Percentiles rank a stretch among this genome's conserved stretches.
Evolutionary conservation across 2,888 invertebrate species (phyloP).

Genomic region (Drosophila neotestacea): DNA sequence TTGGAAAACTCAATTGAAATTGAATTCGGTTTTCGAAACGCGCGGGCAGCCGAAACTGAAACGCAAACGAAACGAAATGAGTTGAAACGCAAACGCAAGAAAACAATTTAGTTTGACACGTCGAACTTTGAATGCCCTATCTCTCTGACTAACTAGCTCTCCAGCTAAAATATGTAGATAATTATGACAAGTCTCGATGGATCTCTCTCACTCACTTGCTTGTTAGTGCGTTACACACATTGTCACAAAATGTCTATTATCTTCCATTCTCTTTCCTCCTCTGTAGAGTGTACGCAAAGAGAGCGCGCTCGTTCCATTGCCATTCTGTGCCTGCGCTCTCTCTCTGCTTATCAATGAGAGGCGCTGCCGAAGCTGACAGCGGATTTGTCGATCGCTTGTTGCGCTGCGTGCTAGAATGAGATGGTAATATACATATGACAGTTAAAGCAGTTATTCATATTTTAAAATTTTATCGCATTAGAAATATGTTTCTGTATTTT

Average conservation of each 20-base stretch:
- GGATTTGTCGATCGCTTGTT: conserved; percentile 50
- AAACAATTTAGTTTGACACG: conserved; percentile 24
- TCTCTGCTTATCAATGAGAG: conserved; percentile 62
- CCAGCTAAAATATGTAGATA: conserved; percentile 2
- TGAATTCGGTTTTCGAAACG: conserved; percentile 58
- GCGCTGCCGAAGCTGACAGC: conserved; percentile 28
- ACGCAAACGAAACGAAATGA: conserved; percentile 55
- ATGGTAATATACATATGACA: conserved; percentile 17
- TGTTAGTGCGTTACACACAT: not conserved
- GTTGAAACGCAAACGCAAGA: conserved; percentile 28
- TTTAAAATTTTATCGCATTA: conserved; percentile 43
- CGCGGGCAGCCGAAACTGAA: conserved; percentile 42
- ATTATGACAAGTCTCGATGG: not conserved
- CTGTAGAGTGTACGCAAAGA: conserved; percentile 22
- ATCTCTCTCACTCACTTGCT: not conserved
- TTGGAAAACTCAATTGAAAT: conserved; percentile 54
- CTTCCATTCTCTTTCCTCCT: not conserved
- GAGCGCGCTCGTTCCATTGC: conserved; percentile 51
- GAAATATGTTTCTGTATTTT: conserved; percentile 20
- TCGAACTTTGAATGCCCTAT: conserved; percentile 44
- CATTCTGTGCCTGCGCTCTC: conserved; percentile 37
- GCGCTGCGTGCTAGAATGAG: conserved; percentile 29
- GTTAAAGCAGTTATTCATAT: conserved; percentile 40
- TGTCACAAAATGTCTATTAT: not conserved
- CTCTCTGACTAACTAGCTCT: not conserved